Conservation (phyloP, 1,140 invertebrate species). For the Cylas formicarius region DNA sequence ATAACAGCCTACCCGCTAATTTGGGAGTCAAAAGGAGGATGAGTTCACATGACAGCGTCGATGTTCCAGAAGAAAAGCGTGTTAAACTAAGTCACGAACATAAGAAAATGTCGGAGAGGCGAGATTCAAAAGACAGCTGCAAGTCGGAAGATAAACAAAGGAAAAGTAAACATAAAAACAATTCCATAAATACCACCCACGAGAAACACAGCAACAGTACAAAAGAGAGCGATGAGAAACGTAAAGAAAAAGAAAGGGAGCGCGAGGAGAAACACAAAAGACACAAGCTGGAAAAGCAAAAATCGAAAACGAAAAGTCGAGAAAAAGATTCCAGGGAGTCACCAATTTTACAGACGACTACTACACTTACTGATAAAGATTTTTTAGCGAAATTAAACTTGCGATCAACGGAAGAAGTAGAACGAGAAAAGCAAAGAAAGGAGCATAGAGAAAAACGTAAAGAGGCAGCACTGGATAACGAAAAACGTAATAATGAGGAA, state of each 20-base stretch:
- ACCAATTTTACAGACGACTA: constrained; percentile 10
- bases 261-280: constrained; percentile 39
- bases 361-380: constrained; percentile 50
- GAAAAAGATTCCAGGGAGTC: constrained; percentile 37
- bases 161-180: constrained; percentile 37
- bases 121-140: constrained; percentile 65
- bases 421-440: constrained; percentile 49
- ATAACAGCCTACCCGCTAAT: constrained; percentile 57
- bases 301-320: constrained; percentile 36
- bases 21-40: constrained; percentile 61
- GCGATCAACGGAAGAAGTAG: constrained; percentile 49
- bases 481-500: constrained; percentile 39
- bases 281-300: constrained; percentile 36
- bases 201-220: constrained; percentile 31
- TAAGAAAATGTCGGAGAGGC: constrained; percentile 49
- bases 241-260: constrained; percentile 32
- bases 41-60: constrained; percentile 66
- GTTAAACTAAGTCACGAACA: constrained; percentile 56
- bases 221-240: constrained; percentile 29
- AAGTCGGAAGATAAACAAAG: constrained; percentile 34
- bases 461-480: constrained; percentile 47
- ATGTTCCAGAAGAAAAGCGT: constrained; percentile 61
- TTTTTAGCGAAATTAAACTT: constrained; percentile 57
- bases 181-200: constrained; percentile 24
- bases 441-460: constrained; percentile 49